phyloP scores from a whole-genome alignment of 23 tunicate genomes.

The Ciona savignyi region DNA sequence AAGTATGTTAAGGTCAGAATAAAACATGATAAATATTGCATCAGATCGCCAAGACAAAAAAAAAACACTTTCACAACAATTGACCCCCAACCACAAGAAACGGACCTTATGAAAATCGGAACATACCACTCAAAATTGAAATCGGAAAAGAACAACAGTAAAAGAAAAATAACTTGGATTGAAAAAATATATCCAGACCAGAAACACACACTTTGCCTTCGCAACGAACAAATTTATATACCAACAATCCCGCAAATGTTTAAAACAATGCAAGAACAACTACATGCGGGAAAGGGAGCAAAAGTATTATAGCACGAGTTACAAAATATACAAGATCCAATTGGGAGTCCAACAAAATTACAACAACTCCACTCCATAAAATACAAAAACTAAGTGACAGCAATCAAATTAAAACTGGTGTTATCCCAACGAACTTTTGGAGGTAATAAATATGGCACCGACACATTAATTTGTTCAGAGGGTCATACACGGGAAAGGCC shows the following conservation, averaged over 20 bases:
- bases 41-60: neutral
- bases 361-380: neutral
- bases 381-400: neutral
- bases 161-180: slow-evolving; percentile 3
- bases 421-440: too few species aligned
- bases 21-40: neutral
- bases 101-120: neutral
- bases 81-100: neutral
- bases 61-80: neutral
- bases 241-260: neutral
- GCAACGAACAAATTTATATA: neutral
- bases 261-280: neutral
- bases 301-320: neutral
- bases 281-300: neutral
- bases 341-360: neutral
- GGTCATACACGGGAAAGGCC: too few species aligned
- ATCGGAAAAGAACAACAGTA: neutral
- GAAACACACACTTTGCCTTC: neutral
- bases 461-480: too few species aligned
- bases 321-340: neutral
- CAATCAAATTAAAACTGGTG: too few species aligned
- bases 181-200: neutral
- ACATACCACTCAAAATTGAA: slow-evolving; percentile 2
- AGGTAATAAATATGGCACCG: too few species aligned
- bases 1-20: neutral